Evolutionary conservation across 1,140 invertebrate genomes (phyloP), one percentile per base, ranked within the genome.

Genomic region (Sitobion miscanthi): DNA sequence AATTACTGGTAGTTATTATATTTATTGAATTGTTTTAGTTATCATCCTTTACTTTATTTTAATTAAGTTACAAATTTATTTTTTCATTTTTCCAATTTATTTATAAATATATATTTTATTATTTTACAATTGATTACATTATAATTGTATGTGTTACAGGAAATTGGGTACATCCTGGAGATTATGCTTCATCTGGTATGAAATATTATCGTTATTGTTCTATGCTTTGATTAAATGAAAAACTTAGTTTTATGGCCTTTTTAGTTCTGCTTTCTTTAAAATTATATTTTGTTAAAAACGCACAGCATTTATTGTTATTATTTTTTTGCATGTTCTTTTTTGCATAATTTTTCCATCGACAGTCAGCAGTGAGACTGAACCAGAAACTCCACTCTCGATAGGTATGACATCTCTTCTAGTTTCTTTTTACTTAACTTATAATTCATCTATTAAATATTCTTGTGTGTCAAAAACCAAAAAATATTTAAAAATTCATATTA

Each of bases 121-220:
- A 52, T 94, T 87, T 93, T 93, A 93, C 62, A 93, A 93, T 87
- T 54, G 69, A 92, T 42, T 47, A 77, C n/a, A 93, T 89, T 62
- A 52, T 47, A 93, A 69, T 94, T 83, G 94, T 92, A 82, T 77
- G n/a, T 77, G 14, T 83, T 94, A 82, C 96, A 99, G 99, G 99
- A 95, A 98, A 98, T 95, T 98, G 98, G 97, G 98, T 99, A 94
- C 98, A 99, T 96, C 99, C 99, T 94, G 99, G 98, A 95, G 99
- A 99, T 96, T 99, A 99, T 96, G 98, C 99, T 77, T 99, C 98
- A 94, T 99, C 99, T 96, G 99, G 99, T 99, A 97, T 96, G 96
- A 96, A 89, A 89, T 42, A 57, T 95, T 42, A 57, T 95, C 94
- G 91, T 94, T 90, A 93, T 93, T 88, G 7, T 90, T 90, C 9